Conservation (phyloP, 1,140 invertebrate genomes). For the Agrilus planipennis region DNA sequence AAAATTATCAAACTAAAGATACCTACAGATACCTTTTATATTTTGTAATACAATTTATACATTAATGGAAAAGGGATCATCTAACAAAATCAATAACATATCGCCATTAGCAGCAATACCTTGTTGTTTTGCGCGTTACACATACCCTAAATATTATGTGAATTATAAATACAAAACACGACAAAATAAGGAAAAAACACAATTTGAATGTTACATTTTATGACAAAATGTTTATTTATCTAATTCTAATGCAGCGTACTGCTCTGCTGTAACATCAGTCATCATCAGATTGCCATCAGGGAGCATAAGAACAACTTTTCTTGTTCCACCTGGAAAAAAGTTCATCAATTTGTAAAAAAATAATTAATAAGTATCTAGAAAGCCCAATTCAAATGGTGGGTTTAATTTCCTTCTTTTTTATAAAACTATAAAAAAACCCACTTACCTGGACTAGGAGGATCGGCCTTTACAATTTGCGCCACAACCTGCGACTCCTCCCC, state of each 20-base stretch:
- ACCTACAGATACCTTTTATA: conserved; percentile 1
- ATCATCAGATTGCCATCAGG: conserved; percentile 74
- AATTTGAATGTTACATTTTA: not conserved
- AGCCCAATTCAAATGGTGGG: no score
- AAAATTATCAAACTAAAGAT: no score
- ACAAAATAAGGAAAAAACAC: not conserved
- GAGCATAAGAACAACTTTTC: conserved; percentile 63
- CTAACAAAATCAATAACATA: no score
- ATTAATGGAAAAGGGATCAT: no score
- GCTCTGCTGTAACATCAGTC: conserved; percentile 73
- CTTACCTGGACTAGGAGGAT: conserved; percentile 64
- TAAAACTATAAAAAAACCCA: conserved; percentile 10
- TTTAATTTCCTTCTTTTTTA: no score
- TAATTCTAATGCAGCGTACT: conserved; percentile 59
- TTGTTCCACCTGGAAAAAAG: conserved; percentile 52
- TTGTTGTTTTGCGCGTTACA: no score
- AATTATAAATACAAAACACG: no score
- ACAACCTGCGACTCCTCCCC: conserved; percentile 55
- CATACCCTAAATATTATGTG: no score
- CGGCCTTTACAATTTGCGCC: conserved; percentile 69
- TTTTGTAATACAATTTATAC: conserved; percentile 1
- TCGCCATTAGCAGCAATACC: no score
- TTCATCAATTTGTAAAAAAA: no score
- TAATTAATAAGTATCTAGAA: no score
- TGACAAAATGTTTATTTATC: conserved; percentile 38